These are phyloP conservation scores for Heteropelma amictum DNA, from an alignment of 2,888 invertebrate genomes.

Conservation along the genomic window DNA sequence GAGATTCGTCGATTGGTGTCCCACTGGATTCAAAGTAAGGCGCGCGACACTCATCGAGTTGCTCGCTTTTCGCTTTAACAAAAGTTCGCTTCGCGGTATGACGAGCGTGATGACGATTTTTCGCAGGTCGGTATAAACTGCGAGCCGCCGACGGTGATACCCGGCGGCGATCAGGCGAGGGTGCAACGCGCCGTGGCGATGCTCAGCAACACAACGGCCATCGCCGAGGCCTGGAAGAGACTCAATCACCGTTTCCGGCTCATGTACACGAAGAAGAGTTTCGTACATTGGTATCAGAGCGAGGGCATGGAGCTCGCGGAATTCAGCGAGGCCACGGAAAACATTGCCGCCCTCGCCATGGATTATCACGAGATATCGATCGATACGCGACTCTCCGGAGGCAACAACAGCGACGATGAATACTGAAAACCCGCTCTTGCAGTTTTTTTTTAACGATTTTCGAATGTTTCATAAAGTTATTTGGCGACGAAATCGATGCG, in stretches of 20 bases:
- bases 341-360: conserved; percentile 76
- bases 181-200: conserved; percentile 82
- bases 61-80: no score
- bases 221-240: conserved; percentile 82
- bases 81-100: no score
- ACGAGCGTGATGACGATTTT: not conserved
- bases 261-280: conserved; percentile 82
- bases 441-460: not conserved
- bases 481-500: not conserved
- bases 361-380: conserved; percentile 76
- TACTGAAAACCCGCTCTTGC: no score
- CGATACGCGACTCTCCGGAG: conserved; percentile 9
- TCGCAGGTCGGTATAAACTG: conserved; percentile 77
- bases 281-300: conserved; percentile 80
- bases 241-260: conserved; percentile 82
- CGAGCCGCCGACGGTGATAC: conserved; percentile 79
- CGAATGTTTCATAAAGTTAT: not conserved
- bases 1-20: conserved; percentile 81
- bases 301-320: conserved; percentile 79
- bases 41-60: no score
- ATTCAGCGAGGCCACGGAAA: conserved; percentile 77
- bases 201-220: conserved; percentile 82
- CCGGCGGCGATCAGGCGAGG: conserved; percentile 78
- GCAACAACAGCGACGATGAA: conserved; percentile 24
- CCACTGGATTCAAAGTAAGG: conserved; percentile 80